These are phyloP conservation scores for Plecotus auritus DNA, from an alignment of 2,113 vertebrate species.

Conservation along the genomic window DNA sequence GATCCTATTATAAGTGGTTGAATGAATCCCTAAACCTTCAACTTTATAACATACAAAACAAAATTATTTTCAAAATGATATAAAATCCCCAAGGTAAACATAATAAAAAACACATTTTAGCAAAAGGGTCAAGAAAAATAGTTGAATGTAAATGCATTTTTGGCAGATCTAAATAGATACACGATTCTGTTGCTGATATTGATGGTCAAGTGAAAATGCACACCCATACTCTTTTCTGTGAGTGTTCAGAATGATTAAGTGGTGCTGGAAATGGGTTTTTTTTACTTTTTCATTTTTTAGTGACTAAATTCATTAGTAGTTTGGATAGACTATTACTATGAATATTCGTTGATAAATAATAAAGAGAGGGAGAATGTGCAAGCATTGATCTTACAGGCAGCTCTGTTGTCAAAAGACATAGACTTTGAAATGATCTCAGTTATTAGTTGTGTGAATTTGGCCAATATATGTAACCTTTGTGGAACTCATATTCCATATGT, in stretches of 20 bases:
- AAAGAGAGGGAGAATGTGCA: not conserved
- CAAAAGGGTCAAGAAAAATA: conserved; percentile 4
- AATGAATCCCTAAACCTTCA: conserved; percentile 45
- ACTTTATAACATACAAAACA: conserved; percentile 25
- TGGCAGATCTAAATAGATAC: not conserved
- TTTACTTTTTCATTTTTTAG: not conserved
- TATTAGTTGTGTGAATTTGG: not conserved
- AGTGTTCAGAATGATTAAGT: not conserved
- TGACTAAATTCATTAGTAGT: not conserved
- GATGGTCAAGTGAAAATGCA: not conserved
- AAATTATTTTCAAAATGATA: conserved; percentile 63
- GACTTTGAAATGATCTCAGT: not conserved
- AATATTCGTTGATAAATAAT: not conserved
- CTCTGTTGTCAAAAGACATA: not conserved
- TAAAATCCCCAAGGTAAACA: conserved; percentile 12
- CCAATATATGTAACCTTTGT: not conserved
- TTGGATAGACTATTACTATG: not conserved
- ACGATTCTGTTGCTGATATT: not conserved
- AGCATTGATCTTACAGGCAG: not conserved
- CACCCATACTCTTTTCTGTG: not conserved
- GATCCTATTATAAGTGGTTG: conserved; percentile 64
- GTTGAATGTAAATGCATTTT: not conserved
- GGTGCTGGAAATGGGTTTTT: not conserved
- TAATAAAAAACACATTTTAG: not conserved
- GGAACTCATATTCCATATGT: not conserved